Base-by-base conservation (phyloP, 2,888 invertebrate genomes). In the Phortica okadai region DNA sequence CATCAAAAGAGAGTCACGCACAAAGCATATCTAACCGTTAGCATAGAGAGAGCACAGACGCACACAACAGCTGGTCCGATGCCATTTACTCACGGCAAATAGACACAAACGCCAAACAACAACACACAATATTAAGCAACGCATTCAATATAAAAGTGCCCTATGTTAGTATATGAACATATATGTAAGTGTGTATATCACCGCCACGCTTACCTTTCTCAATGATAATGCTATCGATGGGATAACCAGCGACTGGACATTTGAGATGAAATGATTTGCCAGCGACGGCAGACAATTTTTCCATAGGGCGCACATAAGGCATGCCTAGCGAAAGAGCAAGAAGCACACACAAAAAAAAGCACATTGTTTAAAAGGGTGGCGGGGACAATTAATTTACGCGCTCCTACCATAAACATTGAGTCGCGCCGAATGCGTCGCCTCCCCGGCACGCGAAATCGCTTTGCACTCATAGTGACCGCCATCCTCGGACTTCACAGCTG, bases 241-340 rank as follows among this genome's bases (percentile, higher is more conserved):
- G 97, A 91, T 95, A 97, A 11, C 97, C 97, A 72, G 96, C 97
- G n/a, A 96, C 96, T 0, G 97, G 97, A 88, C 97, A 97, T 91
- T 96, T 96, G 87, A 97, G 95, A 82, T 94, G 93, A 88, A 97
- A 93, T 86, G 95, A 94, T 85, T 93, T 95, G 6, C 97, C 97
- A 16, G 97, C 96, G 0, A 97, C 95, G 1, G 96, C 97, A 11
- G 95, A 96, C 76, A 96, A 94, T 91, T 95, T 95, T 4, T 96
- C 95, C 96, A 97, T 97, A 84, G 95, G 95, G 21, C 97, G 93
- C 77, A 97, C 96, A 87, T 94, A 96, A 4, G 97, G 97, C 83
- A 95, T 92, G n/a, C 96, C 93, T 93, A 79, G 1, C 56, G 14
- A 62, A 45, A 62, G 1, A 21, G 8, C 33, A 33, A 33, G 33